Conservation (phyloP, 2,113 vertebrate genomes). For the Prinia subflava region DNA sequence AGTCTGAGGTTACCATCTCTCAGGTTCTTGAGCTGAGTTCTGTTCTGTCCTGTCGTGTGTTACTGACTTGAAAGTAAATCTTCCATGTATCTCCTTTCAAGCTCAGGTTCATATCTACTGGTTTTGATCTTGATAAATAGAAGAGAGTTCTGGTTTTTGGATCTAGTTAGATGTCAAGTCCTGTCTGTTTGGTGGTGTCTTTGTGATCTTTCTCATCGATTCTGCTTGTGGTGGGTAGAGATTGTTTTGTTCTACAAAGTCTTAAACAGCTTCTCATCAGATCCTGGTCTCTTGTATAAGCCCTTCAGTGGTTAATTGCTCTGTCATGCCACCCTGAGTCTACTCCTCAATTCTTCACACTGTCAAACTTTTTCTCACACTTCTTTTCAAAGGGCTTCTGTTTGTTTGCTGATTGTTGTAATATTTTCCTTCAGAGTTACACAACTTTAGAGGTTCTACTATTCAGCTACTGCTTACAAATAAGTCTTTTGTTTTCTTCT, state of each 20-base stretch:
- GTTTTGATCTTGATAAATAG: background rate
- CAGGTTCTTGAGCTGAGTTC: background rate
- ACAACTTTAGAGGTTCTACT: background rate
- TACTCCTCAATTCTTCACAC: background rate
- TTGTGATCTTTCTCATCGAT: background rate
- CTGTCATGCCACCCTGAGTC: background rate
- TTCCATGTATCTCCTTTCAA: background rate
- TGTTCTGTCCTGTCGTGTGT: background rate
- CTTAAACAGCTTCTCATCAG: background rate
- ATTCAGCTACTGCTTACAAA: background rate
- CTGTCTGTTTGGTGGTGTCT: background rate
- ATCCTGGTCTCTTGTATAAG: background rate
- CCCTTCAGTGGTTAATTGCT: background rate
- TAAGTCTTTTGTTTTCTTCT: background rate
- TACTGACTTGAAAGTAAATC: background rate
- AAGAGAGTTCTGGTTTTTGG: background rate
- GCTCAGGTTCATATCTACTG: background rate
- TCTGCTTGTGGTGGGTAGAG: background rate
- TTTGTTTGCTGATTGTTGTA: background rate
- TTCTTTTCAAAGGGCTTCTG: background rate
- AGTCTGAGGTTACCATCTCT: background rate
- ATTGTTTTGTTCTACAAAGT: background rate
- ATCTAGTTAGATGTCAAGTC: background rate
- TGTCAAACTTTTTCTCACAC: background rate
- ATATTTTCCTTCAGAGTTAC: background rate